Base-by-base conservation (phyloP, 2,797 vertebrate genomes). In the Epinephelus malabaricus region DNA sequence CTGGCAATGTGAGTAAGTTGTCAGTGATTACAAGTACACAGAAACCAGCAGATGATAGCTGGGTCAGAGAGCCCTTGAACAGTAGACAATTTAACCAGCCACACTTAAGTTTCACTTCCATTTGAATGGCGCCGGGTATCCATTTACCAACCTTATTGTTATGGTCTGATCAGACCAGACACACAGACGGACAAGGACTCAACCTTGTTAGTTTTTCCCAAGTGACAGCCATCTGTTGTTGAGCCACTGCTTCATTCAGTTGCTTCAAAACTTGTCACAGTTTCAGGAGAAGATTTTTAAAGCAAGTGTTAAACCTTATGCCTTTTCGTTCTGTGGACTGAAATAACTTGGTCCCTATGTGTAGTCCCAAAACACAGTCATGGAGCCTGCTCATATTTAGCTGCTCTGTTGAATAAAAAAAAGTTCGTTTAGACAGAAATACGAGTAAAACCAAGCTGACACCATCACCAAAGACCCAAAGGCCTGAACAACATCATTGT, bases 141-240 rank as follows among this genome's bases (percentile, higher is more conserved):
- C 30, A 43, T 74, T 78, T 77, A 10, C 75, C 17, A 25, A 58
- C 56, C 47, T 59, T 54, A 66, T 85, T 83, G 67, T 86, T 82
- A 53, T 2, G 19, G 34, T 2, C 34, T 65, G 56, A 80, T 72
- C 69, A 53, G 49, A 70, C 19, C 51, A 61, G 72, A 65, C 69
- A 53, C 60, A 38, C 27, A 70, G 30, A 67, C 38, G 8, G 38
- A 43, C 38, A 27, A 27, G 14, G 7, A 38, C n/a, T 45, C 30
- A 49, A 64, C 43, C 45, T 9, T 25, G 11, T 79, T 45, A 11
- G 40, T 25, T 69, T 60, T 60, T 62, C 73, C 62, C 46, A 49
- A 27, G 30, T 15, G 65, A 18, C 82, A 6, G 46, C 51, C 59
- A 30, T 56, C 79, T 79, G 17, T 73, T 38, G 34, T 34, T 34